phyloP scores from a whole-genome alignment of 37 sponge, comb jelly and placozoan species.

The Amphimedon queenslandica region DNA sequence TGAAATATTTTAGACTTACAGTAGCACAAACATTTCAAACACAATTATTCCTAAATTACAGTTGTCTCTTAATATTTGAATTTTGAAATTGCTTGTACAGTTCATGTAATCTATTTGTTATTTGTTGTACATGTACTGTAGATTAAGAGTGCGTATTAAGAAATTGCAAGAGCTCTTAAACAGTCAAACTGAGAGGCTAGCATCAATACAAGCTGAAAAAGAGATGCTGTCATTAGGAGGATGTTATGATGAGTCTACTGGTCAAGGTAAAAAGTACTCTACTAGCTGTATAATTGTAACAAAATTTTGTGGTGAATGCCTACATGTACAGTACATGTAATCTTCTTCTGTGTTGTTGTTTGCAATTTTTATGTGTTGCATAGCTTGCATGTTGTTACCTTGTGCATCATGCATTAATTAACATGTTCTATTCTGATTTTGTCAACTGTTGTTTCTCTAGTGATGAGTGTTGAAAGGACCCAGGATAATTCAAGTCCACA shows the following conservation, averaged over 20 bases:
- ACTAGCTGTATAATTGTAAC: background rate
- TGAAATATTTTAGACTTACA: too few species aligned
- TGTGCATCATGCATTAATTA: too few species aligned
- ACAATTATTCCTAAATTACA: too few species aligned
- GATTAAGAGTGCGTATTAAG: constrained; percentile 78
- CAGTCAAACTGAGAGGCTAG: constrained; percentile 64
- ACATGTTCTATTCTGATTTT: too few species aligned
- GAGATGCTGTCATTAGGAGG: constrained; percentile 12
- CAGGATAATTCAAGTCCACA: constrained; percentile 7
- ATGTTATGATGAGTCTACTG: constrained; percentile 71
- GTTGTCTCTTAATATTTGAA: too few species aligned
- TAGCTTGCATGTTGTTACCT: too few species aligned
- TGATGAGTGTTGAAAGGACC: too few species aligned
- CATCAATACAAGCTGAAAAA: constrained; percentile 46
- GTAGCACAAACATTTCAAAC: too few species aligned
- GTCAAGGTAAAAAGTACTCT: constrained; percentile 49
- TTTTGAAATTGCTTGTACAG: too few species aligned
- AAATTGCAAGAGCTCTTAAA: constrained; percentile 75
- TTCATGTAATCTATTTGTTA: too few species aligned
- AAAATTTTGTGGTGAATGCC: background rate
- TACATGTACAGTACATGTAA: background rate
- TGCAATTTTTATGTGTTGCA: too few species aligned
- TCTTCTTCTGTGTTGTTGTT: background rate
- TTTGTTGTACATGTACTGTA: constrained; percentile 3
- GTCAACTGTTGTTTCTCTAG: too few species aligned